Evolutionary conservation across 2,113 vertebrate genomes (phyloP).

Genomic region (Gadus macrocephalus): DNA sequence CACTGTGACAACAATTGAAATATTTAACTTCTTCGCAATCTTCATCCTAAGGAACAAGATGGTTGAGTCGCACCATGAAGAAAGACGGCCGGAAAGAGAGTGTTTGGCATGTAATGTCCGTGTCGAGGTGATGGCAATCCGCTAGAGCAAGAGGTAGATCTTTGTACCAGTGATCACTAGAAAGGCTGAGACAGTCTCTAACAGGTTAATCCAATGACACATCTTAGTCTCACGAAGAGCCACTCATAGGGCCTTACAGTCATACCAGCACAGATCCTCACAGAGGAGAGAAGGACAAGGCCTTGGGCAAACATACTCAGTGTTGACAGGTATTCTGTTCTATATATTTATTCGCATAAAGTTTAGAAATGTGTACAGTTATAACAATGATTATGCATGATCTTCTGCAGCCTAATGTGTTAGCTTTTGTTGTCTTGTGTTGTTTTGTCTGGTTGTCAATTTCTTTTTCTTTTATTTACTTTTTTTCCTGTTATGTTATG

Average conservation of each 20-base stretch:
- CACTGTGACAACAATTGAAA: constrained; percentile 72
- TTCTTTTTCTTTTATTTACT: too few relatives aligned
- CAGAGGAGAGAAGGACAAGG: background rate
- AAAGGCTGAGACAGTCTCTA: constrained; percentile 72
- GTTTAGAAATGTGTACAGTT: background rate
- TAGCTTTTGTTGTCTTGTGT: too few relatives aligned
- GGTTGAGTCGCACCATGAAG: constrained; percentile 50
- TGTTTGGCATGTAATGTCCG: constrained; percentile 41
- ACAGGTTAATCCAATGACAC: constrained; percentile 90
- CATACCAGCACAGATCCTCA: constrained; percentile 15
- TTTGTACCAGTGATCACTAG: background rate
- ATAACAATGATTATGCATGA: too few relatives aligned
- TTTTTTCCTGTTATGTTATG: too few relatives aligned
- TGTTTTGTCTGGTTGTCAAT: too few relatives aligned
- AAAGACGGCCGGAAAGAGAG: constrained; percentile 36
- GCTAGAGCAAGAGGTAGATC: too few relatives aligned
- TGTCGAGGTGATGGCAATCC: constrained; percentile 47
- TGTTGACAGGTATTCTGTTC: background rate
- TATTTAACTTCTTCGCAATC: constrained; percentile 62
- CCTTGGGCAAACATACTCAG: too few relatives aligned
- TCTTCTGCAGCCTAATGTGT: too few relatives aligned
- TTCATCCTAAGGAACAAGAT: constrained; percentile 75
- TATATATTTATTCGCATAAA: background rate
- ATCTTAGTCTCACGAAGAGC: constrained; percentile 50
- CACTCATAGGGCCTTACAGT: constrained; percentile 55